Evolutionary conservation across 23 tunicate genomes (phyloP).

Genomic region (Botrylloides violaceus): DNA sequence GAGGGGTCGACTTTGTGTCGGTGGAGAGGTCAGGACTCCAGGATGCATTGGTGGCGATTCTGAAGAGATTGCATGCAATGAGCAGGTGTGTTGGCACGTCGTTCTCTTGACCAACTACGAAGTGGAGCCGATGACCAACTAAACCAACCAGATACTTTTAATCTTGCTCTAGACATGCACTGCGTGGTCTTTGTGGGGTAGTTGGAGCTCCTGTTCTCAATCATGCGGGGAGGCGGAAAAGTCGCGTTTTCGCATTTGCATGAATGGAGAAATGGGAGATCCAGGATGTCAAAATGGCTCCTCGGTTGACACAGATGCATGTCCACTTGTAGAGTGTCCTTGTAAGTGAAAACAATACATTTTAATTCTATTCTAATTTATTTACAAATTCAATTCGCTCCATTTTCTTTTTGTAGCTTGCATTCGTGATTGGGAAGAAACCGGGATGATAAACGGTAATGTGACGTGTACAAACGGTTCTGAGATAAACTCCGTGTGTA

Average conservation of each 20-base stretch:
- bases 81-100: constrained; percentile 20
- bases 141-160: neutral
- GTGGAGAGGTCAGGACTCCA: constrained; percentile 37
- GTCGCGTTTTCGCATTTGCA: constrained; percentile 26
- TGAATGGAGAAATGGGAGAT: constrained; percentile 34
- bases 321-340: neutral
- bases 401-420: constrained; percentile 28
- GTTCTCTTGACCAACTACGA: neutral
- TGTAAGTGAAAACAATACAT: no score
- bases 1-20: constrained; percentile 36
- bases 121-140: no score
- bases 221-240: constrained; percentile 35
- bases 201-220: constrained; percentile 39
- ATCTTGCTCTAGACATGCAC: constrained; percentile 32
- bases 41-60: constrained; percentile 35
- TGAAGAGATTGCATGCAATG: constrained; percentile 26
- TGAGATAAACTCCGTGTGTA: constrained; percentile 26
- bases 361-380: no score
- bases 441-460: constrained; percentile 25
- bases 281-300: constrained; percentile 38
- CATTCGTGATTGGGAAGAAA: constrained; percentile 21
- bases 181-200: constrained; percentile 47
- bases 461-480: constrained; percentile 28
- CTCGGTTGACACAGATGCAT: constrained; percentile 16
- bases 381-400: no score